Percentiles rank a stretch among this genome's conserved stretches.
Conservation (phyloP, 2,797 vertebrate genomes). For the Lepidocolaptes lacrymiger region DNA sequence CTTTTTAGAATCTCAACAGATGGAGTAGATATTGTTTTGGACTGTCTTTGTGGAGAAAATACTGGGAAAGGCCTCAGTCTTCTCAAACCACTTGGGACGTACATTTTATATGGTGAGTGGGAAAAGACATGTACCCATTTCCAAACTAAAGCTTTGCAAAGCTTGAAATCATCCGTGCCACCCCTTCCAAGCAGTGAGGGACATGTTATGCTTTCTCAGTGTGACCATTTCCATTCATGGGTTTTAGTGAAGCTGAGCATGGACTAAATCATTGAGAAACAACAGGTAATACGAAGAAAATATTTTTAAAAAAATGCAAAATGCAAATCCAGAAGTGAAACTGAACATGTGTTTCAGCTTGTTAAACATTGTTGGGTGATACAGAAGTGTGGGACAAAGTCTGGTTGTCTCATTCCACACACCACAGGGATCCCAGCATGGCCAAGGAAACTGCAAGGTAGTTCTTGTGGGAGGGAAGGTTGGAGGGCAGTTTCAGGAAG, state of each 20-base stretch:
- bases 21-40: slow-evolving; percentile 95
- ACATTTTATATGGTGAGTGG: slow-evolving; percentile 94
- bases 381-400: background rate
- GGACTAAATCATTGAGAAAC: background rate
- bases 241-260: background rate
- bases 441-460: background rate
- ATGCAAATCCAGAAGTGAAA: background rate
- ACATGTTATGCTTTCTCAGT: background rate
- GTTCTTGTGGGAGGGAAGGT: background rate
- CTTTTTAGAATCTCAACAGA: slow-evolving; percentile 90
- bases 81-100: slow-evolving; percentile 94
- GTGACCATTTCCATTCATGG: background rate
- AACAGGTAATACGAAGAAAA: background rate
- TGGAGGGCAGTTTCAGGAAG: background rate
- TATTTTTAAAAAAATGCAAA: background rate
- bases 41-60: slow-evolving; percentile 96
- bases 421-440: background rate
- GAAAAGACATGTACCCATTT: background rate
- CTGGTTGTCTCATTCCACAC: background rate
- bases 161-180: background rate
- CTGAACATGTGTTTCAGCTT: background rate
- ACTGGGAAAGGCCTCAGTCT: slow-evolving; percentile 94
- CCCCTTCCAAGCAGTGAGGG: background rate
- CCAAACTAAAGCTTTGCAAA: background rate
- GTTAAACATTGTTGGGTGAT: background rate